These are phyloP conservation scores for Heteronetta atricapilla DNA, from an alignment of 2,113 vertebrate species.

Conservation along the genomic window DNA sequence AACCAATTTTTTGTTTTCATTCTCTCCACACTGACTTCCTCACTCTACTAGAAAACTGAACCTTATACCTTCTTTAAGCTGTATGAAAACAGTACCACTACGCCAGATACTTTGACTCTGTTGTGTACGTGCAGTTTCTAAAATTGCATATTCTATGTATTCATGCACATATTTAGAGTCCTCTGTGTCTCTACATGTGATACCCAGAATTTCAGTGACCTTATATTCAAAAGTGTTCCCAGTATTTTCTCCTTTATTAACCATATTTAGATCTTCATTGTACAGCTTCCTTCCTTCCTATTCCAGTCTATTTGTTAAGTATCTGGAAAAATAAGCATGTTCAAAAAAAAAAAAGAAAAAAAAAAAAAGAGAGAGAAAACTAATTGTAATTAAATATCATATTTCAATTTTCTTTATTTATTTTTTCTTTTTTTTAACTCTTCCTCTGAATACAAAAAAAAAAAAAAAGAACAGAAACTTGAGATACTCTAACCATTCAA, in stretches of 20 bases:
- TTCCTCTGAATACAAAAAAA: background rate
- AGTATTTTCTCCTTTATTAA: background rate
- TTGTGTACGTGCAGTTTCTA: background rate
- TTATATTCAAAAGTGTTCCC: background rate
- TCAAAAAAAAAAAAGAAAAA: no score
- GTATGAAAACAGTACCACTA: background rate
- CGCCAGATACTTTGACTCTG: background rate
- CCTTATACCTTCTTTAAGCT: background rate
- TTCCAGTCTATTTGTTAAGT: background rate
- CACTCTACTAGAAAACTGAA: background rate
- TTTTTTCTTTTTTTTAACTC: no score
- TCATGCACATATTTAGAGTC: background rate
- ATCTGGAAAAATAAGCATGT: background rate
- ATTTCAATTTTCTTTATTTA: background rate
- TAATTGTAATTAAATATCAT: background rate
- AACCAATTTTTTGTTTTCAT: background rate
- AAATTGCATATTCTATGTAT: background rate
- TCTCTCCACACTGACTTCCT: background rate
- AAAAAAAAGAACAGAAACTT: background rate
- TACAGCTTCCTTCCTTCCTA: background rate
- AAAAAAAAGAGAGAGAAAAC: background rate
- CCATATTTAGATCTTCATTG: background rate
- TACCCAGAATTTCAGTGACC: background rate
- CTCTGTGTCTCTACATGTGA: background rate
- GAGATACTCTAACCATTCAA: background rate